A percentile compares a stretch with the other conserved stretches of the same genome.
These are phyloP conservation scores for Phyto melanocephala DNA, from an alignment of 2,888 invertebrate genomes.

Conservation along the genomic window DNA sequence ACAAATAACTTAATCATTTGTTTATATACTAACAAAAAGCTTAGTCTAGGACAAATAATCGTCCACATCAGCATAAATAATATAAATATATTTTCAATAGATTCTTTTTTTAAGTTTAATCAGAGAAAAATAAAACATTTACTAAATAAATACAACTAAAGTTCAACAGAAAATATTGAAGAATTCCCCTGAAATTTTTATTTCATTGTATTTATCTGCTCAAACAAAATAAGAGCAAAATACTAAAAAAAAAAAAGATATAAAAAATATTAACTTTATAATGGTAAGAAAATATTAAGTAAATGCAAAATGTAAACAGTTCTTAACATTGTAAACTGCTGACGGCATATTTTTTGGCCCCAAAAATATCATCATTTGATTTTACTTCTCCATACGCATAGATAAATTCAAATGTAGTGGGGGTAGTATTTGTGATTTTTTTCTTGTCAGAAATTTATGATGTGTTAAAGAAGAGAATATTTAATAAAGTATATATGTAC, in stretches of 20 bases:
- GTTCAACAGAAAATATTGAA: background rate
- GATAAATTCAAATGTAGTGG: background rate
- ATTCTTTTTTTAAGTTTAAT: too few relatives aligned
- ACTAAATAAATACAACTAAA: background rate
- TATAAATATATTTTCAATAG: too few relatives aligned
- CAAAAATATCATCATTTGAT: background rate
- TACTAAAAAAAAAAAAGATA: background rate
- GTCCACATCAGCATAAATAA: too few relatives aligned
- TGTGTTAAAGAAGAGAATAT: constrained; percentile 5
- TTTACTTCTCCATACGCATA: background rate
- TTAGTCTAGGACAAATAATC: too few relatives aligned
- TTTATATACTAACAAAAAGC: too few relatives aligned
- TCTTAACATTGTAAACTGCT: background rate
- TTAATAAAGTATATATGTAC: constrained; percentile 2
- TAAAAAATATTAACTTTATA: background rate
- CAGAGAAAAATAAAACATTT: background rate
- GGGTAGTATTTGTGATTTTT: background rate
- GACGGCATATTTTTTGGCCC: constrained; percentile 2
- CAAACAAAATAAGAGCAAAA: background rate
- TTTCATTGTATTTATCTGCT: background rate
- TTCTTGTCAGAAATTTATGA: background rate
- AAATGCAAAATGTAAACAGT: constrained; percentile 6
- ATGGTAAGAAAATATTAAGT: background rate
- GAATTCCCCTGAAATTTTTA: background rate
- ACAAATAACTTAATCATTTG: too few relatives aligned